phyloP scores from a whole-genome alignment of 2,113 vertebrate genomes.

The Ictalurus punctatus region DNA sequence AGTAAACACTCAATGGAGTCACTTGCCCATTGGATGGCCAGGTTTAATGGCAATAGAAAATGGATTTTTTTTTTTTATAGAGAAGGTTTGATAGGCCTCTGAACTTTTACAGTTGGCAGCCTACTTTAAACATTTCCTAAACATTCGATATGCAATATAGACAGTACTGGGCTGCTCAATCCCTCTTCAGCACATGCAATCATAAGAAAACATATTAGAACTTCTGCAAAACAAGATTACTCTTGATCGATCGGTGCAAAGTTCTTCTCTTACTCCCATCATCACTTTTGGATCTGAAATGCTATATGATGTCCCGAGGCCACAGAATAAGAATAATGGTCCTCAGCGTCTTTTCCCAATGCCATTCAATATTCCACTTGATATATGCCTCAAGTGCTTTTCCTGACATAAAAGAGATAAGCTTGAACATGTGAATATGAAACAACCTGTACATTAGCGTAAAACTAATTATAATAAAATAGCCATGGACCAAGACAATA shows the following conservation, averaged over 20 bases:
- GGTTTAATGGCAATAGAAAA: slow-evolving; percentile 31
- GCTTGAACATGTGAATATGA: slow-evolving; percentile 31
- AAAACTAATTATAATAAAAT: slow-evolving; percentile 38
- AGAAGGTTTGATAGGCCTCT: slow-evolving; percentile 10
- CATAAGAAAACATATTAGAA: slow-evolving; percentile 52
- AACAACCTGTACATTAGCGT: slow-evolving; percentile 1
- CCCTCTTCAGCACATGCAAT: slow-evolving; percentile 50
- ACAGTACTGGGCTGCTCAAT: slow-evolving; percentile 11
- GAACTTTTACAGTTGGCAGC: slow-evolving; percentile 13
- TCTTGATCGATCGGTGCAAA: slow-evolving; percentile 51
- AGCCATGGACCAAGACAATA: not conserved
- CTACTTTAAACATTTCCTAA: slow-evolving; percentile 28
- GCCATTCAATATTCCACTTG: slow-evolving; percentile 34
- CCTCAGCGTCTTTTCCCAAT: slow-evolving; percentile 34
- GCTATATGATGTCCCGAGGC: slow-evolving; percentile 50
- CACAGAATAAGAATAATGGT: slow-evolving; percentile 53
- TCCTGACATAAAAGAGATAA: slow-evolving; percentile 26
- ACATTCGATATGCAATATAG: slow-evolving; percentile 27
- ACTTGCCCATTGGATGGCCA: not conserved
- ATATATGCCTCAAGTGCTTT: slow-evolving; percentile 41
- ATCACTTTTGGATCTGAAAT: slow-evolving; percentile 46
- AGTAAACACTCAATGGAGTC: slow-evolving; percentile 23
- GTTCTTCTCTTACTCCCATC: slow-evolving; percentile 47
- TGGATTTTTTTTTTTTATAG: not conserved
- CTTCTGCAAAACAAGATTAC: slow-evolving; percentile 51